Evolutionary conservation across 2,113 vertebrate species (phyloP).

Genomic region (Neogobius melanostomus): DNA sequence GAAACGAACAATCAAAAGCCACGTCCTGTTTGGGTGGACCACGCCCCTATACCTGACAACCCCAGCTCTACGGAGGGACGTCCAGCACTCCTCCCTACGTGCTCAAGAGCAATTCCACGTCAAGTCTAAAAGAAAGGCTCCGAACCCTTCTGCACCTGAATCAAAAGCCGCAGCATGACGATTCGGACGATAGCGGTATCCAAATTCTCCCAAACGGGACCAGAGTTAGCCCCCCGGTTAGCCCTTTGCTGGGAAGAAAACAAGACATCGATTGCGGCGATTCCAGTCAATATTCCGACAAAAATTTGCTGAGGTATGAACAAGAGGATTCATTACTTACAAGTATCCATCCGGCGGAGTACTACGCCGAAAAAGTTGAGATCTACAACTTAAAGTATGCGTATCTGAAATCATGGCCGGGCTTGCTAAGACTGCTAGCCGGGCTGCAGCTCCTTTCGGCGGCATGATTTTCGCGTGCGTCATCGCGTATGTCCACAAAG

Average conservation of each 20-base stretch:
- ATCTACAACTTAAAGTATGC: slow-evolving; percentile 69
- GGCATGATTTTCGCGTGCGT: slow-evolving; percentile 78
- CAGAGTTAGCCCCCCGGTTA: slow-evolving; percentile 68
- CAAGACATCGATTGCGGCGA: slow-evolving; percentile 23
- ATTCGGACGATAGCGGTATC: slow-evolving; percentile 39
- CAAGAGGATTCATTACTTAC: slow-evolving; percentile 63
- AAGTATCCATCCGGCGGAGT: slow-evolving; percentile 69
- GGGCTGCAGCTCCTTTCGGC: slow-evolving; percentile 79
- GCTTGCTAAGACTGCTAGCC: slow-evolving; percentile 71
- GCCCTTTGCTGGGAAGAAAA: slow-evolving; percentile 55
- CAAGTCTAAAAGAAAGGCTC: slow-evolving; percentile 39
- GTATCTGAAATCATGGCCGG: slow-evolving; percentile 75
- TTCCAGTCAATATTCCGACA: slow-evolving; percentile 41
- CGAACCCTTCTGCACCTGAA: slow-evolving; percentile 55
- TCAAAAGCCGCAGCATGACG: slow-evolving; percentile 19
- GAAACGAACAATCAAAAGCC: slow-evolving; percentile 26
- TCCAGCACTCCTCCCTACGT: slow-evolving; percentile 29
- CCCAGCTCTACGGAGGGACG: slow-evolving; percentile 21
- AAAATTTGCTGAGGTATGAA: slow-evolving; percentile 3
- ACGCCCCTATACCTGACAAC: slow-evolving; percentile 38
- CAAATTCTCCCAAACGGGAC: slow-evolving; percentile 61
- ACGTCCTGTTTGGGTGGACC: slow-evolving; percentile 61
- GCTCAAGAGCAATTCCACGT: slow-evolving; percentile 15
- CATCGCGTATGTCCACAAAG: slow-evolving; percentile 78
- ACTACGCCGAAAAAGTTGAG: slow-evolving; percentile 73